Evolutionary conservation across 2,888 invertebrate genomes (phyloP), one percentile per base, ranked within the genome.

Genomic region (Drosophila ustulata): DNA sequence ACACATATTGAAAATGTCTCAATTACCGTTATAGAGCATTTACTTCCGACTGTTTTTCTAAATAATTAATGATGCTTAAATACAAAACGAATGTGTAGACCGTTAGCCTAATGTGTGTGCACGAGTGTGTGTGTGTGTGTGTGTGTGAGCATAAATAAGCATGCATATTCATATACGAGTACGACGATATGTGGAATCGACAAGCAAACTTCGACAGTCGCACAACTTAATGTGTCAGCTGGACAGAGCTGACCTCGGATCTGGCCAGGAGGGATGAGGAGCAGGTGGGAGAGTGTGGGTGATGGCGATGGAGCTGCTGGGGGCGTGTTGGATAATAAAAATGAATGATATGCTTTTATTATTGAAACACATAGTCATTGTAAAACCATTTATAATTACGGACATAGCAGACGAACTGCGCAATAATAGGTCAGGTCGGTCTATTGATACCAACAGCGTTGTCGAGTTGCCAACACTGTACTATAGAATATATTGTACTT

Each of bases 61-160:
- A 89, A 85, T 85, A 89, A 89, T 85, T 89, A 88, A 85, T 89
- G 88, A 89, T 71, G 83, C 88, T 88, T 86, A 83, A 83, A 82
- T 80, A 76, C 83, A 70, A 74, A 71, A 69, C 66, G 45, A 73
- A 71, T 64, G 58, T 46, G 52, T 46, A 76, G 41, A 57, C 45
- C 45, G 53, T 65, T 65, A 65, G 55, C 53, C 11, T 47, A 39
- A 9, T 47, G 5, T 34, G 45, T 66, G 30, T 43, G 49, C 37
- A 32, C 55, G 34, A 46, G 23, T 28, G 25, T 13, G 18, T 53
- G 41, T 56, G 49, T 69, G 53, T 46, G 32, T 37, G 28, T 47
- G 45, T 69, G 62, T 59, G 37, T 68, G 66, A 66, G 55, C 64
- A 70, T 78, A 76, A 82, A 85, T 79, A 82, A 64, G 67, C 66